phyloP scores from a whole-genome alignment of 2,888 invertebrate species.

The Tortricodes alternella region DNA sequence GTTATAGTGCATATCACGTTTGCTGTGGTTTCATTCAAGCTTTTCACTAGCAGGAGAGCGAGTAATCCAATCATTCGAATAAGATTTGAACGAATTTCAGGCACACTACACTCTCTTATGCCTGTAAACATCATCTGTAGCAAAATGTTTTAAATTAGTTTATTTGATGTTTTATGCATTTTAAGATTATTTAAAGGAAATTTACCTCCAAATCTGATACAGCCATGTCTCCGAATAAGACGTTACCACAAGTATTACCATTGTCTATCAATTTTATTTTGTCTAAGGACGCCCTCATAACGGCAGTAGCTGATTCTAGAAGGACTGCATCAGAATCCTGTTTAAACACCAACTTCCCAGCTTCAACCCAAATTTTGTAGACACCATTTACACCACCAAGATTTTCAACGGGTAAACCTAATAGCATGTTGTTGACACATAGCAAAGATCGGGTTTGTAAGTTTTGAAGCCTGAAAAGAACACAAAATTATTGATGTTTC shows the following conservation, averaged over 20 bases:
- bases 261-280: conserved; percentile 81
- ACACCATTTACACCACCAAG: conserved; percentile 85
- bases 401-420: conserved; percentile 83
- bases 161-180: neutral
- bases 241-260: conserved; percentile 52
- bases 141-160: neutral
- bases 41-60: conserved; percentile 73
- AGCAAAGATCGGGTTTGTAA: conserved; percentile 86
- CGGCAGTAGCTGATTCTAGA: conserved; percentile 87
- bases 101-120: conserved; percentile 74
- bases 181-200: neutral
- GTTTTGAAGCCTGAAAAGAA: conserved; percentile 70
- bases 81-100: conserved; percentile 83
- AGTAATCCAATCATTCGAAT: conserved; percentile 83
- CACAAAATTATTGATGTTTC: neutral
- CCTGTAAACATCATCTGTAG: conserved; percentile 80
- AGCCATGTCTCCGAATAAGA: conserved; percentile 81
- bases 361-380: conserved; percentile 86
- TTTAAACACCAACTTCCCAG: conserved; percentile 85
- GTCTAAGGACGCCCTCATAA: conserved; percentile 88
- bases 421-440: conserved; percentile 87
- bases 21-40: conserved; percentile 60
- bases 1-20: conserved; percentile 74
- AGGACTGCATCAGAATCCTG: conserved; percentile 76
- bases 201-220: conserved; percentile 81